phyloP scores from a whole-genome alignment of 2,797 vertebrate genomes.

The Falco rusticolus region DNA sequence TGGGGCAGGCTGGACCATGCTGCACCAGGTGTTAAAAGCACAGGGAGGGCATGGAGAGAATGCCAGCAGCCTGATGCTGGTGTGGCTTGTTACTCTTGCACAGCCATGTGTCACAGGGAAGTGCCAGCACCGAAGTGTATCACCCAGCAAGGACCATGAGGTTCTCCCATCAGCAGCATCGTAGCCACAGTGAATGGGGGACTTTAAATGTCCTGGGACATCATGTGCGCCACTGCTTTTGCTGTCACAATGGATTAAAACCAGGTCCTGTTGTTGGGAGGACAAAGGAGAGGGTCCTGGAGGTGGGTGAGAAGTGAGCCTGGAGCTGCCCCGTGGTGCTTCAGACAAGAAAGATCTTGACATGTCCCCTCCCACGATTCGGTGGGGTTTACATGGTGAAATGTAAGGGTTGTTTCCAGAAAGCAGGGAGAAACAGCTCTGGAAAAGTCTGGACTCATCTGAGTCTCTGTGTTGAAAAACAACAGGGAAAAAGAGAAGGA shows the following conservation, averaged over 20 bases:
- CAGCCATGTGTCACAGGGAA: too few relatives aligned
- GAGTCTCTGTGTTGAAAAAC: neutral
- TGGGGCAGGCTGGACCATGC: neutral
- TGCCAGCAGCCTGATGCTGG: neutral
- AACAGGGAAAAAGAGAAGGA: neutral
- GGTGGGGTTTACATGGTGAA: accelerated
- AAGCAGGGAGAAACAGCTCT: neutral
- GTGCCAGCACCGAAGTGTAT: neutral
- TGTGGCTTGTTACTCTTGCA: neutral
- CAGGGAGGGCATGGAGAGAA: neutral
- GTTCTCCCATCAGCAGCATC: neutral
- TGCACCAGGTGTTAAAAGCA: neutral
- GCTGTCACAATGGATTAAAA: neutral
- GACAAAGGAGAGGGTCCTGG: neutral
- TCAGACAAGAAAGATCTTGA: neutral
- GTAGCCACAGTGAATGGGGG: accelerated
- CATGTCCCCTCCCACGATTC: accelerated
- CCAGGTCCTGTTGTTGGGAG: neutral
- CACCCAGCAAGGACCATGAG: neutral
- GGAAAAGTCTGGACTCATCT: neutral
- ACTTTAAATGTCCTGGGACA: neutral
- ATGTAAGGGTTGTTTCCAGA: neutral
- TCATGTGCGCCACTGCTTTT: accelerated
- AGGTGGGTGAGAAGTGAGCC: neutral
- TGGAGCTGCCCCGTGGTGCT: neutral